Evolutionary conservation across 1,140 invertebrate species (phyloP), one percentile per base, ranked within the genome.

Genomic region (Cataglyphis hispanica): DNA sequence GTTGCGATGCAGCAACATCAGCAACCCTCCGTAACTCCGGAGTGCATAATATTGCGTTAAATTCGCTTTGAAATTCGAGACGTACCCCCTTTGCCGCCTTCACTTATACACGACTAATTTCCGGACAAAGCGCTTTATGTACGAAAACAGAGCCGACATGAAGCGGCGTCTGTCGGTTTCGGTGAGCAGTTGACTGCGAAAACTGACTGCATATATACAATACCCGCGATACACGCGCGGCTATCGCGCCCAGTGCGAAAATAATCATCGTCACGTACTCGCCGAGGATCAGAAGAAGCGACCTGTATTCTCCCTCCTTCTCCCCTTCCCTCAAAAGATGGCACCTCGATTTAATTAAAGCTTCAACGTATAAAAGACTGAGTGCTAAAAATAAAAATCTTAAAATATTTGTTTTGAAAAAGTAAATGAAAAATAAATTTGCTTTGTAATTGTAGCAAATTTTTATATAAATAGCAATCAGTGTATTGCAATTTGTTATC

Each of bases 51-150:
- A 70, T 56, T 5, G 72, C 77, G 43, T 86, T 86, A 74, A 81
- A 63, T 50, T 84, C 84, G 56, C 84, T 89, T 89, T 86, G 77
- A 89, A 77, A 83, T 64, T 83, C 72, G 63, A 72, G 80, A 89
- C 76, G 25, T 37, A 64, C 19, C 25, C 46, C 4, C 46, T 4
- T 1, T 40, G 37, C 69, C n/a, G 87, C 56, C 27, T 31, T 60
- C 81, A 25, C 34, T n/a, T 43, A 22, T 27, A 34, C 86, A 37
- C 64, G 63, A 74, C 88, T 90, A 89, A 89, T 89, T 89, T 72
- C 8, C 88, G 43, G n/a, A 87, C 74, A 86, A 90, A 86, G 56
- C 61, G 25, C 75, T 63, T 64, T 76, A 58, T 31, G 31, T 66
- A 76, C 40, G 40, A 40, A 83, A 83, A 60, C 77, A 81, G 64